Conservation (phyloP, 2,888 invertebrate genomes). For the Amblyjoppa fuscipennis region DNA sequence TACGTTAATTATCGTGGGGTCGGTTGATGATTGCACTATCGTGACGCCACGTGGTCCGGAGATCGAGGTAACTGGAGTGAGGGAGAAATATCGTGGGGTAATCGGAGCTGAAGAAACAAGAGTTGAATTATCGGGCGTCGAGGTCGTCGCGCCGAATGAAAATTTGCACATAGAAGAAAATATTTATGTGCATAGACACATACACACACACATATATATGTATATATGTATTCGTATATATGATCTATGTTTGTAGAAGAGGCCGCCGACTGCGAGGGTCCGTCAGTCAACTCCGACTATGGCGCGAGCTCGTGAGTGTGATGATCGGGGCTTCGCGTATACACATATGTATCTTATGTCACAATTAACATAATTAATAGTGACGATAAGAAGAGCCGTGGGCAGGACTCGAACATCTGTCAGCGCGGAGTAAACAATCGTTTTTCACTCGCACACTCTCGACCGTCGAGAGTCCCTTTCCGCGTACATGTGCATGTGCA, state of each 20-base stretch:
- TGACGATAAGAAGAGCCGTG: constrained; percentile 70
- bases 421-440: constrained; percentile 70
- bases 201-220: background rate
- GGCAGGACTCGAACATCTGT: constrained; percentile 74
- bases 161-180: constrained; percentile 40
- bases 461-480: constrained; percentile 31
- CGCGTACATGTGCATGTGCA: constrained; percentile 21
- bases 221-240: background rate
- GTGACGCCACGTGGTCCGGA: constrained; percentile 36
- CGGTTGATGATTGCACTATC: constrained; percentile 52
- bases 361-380: constrained; percentile 79
- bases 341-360: constrained; percentile 71
- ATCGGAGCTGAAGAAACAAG: constrained; percentile 7
- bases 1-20: constrained; percentile 51
- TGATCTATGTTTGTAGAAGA: background rate
- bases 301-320: constrained; percentile 53
- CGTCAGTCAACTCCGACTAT: constrained; percentile 1
- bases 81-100: constrained; percentile 5
- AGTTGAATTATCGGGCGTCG: constrained; percentile 49
- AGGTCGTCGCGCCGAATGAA: constrained; percentile 60
- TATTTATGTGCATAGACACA: background rate
- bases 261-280: constrained; percentile 12
- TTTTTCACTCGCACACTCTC: constrained; percentile 57
- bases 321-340: constrained; percentile 40
- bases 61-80: constrained; percentile 18